Conservation (phyloP, 2,113 vertebrate genomes). For the Galemys pyrenaicus region DNA sequence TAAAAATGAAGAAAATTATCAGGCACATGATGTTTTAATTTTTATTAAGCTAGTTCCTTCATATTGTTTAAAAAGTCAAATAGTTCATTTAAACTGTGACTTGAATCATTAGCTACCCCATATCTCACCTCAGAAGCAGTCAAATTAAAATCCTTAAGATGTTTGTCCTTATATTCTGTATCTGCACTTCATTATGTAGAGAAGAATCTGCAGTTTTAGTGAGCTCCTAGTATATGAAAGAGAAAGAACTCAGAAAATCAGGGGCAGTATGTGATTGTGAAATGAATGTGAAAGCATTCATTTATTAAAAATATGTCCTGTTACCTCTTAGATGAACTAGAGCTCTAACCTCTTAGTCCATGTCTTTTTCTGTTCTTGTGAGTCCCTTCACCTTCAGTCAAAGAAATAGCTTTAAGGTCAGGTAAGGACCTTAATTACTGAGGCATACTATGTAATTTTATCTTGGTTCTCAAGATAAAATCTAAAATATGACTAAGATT, state of each 20-base stretch:
- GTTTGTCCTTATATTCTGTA: background rate
- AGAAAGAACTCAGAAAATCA: background rate
- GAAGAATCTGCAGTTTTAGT: background rate
- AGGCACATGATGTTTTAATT: background rate
- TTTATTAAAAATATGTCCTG: no score
- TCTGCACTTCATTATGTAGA: background rate
- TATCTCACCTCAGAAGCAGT: background rate
- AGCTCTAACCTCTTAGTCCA: background rate
- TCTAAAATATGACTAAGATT: background rate
- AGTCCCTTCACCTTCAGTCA: background rate
- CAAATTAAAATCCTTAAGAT: background rate
- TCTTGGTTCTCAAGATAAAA: conserved; percentile 43
- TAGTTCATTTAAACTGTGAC: background rate
- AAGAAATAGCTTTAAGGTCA: background rate
- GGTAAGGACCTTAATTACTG: no score
- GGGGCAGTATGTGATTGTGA: background rate
- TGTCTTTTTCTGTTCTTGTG: background rate
- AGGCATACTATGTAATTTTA: no score
- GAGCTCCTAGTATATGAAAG: background rate
- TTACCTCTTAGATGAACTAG: conserved; percentile 1
- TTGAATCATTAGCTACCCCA: background rate
- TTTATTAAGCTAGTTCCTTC: background rate
- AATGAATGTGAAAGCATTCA: no score
- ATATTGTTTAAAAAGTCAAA: background rate
- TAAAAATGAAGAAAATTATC: background rate